A percentile compares a stretch with the other conserved stretches of the same genome.
Evolutionary conservation across 2,797 vertebrate species (phyloP).

Genomic region (Pangasius mekongensis): DNA sequence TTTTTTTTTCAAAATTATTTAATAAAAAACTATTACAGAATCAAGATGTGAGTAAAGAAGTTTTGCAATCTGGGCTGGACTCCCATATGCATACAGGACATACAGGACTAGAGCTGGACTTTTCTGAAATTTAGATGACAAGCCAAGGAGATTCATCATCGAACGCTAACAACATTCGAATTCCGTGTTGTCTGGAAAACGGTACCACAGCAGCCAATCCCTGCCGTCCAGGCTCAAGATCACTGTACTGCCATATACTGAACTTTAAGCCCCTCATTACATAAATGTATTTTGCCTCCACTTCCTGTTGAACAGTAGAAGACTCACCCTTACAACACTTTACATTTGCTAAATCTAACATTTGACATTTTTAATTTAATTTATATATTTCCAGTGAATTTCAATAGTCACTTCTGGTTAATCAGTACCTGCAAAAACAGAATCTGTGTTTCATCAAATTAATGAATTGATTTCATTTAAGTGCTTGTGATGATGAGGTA

Average conservation of each 20-base stretch:
- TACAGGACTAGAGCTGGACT: background rate
- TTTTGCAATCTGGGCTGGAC: background rate
- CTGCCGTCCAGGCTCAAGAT: background rate
- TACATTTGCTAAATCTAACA: background rate
- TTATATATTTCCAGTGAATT: background rate
- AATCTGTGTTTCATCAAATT: slow-evolving; percentile 5
- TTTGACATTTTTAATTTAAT: background rate
- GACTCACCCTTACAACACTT: background rate
- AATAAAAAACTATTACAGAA: background rate
- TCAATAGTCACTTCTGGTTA: background rate
- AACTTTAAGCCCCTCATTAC: background rate
- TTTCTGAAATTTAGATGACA: background rate
- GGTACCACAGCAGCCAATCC: background rate
- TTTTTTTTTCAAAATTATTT: background rate
- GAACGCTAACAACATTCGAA: background rate
- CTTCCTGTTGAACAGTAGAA: background rate
- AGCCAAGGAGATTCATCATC: background rate
- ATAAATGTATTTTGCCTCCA: background rate
- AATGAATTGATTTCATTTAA: slow-evolving; percentile 23
- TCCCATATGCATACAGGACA: too few relatives aligned
- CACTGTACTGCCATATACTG: background rate
- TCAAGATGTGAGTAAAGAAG: background rate
- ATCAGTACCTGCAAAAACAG: background rate
- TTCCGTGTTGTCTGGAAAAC: background rate
- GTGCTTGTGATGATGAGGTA: slow-evolving; percentile 23